phyloP scores from a whole-genome alignment of 2,797 vertebrate genomes.

The Poeciliopsis turneri region DNA sequence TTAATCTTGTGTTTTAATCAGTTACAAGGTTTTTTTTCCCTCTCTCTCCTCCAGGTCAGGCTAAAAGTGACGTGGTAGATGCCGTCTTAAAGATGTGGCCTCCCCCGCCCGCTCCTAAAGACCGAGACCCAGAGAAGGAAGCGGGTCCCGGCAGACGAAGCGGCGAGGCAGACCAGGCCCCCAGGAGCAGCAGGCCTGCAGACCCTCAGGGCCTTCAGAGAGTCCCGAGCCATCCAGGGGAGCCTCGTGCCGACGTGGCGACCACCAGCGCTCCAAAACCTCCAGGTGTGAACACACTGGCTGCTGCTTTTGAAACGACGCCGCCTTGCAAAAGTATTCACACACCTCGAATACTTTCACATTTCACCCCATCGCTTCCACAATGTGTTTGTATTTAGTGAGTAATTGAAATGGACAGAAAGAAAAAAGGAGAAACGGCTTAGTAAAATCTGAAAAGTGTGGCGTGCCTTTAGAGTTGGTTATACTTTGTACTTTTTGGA shows the following conservation, averaged over 20 bases:
- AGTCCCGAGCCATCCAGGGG: constrained; percentile 22
- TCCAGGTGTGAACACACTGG: constrained; percentile 48
- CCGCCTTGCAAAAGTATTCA: neutral
- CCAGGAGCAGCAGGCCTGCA: constrained; percentile 24
- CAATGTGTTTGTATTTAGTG: neutral
- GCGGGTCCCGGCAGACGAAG: constrained; percentile 4
- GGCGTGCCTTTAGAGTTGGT: neutral
- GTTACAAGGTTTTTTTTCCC: neutral
- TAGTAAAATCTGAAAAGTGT: neutral
- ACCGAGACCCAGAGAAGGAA: constrained; percentile 45
- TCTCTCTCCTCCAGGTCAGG: constrained; percentile 19
- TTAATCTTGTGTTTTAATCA: fast-evolving
- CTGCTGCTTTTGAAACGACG: neutral
- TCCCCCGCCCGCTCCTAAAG: constrained; percentile 73
- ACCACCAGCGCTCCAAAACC: neutral
- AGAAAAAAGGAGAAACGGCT: neutral
- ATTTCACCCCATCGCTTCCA: neutral
- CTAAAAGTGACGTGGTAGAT: constrained; percentile 61
- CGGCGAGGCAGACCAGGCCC: constrained; percentile 32
- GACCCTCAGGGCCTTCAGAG: constrained; percentile 26
- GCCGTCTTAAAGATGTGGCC: constrained; percentile 83
- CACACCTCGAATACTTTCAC: neutral
- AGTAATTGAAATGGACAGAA: neutral
- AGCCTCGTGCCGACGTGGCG: constrained; percentile 6
- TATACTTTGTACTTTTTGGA: neutral